Conservation (phyloP, 2,888 invertebrate genomes). For the Gastracanthus pulcherrimus region DNA sequence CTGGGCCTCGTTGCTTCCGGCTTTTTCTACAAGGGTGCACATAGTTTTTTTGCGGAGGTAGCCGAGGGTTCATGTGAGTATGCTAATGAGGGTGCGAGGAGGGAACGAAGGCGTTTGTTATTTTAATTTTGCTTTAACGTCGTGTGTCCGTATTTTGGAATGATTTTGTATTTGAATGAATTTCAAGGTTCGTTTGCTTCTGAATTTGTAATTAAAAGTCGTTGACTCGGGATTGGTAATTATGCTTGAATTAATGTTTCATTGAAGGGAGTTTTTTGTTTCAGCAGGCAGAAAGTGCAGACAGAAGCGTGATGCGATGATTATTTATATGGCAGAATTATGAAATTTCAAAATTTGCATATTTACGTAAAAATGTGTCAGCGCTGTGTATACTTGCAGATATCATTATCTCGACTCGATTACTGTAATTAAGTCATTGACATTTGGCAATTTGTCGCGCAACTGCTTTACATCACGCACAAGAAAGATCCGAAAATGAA, state of each 20-base stretch:
- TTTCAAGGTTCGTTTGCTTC: no score
- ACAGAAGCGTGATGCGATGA: not conserved
- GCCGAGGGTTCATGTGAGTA: not conserved
- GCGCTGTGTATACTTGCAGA: not conserved
- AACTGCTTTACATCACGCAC: not conserved
- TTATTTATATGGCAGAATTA: no score
- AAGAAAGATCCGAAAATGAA: not conserved
- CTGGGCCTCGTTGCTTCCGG: conserved; percentile 38
- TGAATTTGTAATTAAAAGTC: no score
- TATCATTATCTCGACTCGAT: not conserved
- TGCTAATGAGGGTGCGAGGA: conserved; percentile 1
- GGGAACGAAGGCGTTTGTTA: not conserved
- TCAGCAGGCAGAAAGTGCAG: no score
- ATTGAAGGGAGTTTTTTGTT: no score
- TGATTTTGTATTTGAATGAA: no score
- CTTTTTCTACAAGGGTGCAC: conserved; percentile 21
- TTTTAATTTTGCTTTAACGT: not conserved
- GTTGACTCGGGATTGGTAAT: no score
- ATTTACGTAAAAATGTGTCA: conserved; percentile 2
- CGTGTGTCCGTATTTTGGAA: not conserved
- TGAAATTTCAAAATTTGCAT: conserved; percentile 5
- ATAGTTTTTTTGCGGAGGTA: not conserved
- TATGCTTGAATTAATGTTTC: no score
- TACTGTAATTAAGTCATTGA: conserved; percentile 19
- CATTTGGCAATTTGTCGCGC: conserved; percentile 21